A percentile compares a stretch with the other conserved stretches of the same genome.
These are phyloP conservation scores for Aramus guarauna DNA, from an alignment of 2,113 vertebrate species.

Conservation along the genomic window DNA sequence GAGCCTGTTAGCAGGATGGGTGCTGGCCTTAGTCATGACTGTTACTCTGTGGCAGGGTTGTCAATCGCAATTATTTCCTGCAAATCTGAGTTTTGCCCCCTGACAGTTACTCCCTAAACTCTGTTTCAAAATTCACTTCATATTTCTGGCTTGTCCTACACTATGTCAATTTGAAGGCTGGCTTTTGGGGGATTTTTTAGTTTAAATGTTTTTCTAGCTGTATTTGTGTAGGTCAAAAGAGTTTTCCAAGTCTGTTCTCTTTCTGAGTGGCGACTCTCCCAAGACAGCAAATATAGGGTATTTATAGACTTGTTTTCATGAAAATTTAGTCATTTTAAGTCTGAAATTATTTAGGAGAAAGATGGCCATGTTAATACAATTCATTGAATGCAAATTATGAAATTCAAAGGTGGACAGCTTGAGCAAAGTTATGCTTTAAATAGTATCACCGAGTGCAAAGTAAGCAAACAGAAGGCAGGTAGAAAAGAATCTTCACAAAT, in stretches of 20 bases:
- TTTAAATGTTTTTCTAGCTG: constrained; percentile 44
- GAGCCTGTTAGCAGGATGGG: not conserved
- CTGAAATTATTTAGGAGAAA: not conserved
- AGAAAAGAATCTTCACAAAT: not conserved
- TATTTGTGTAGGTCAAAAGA: constrained; percentile 28
- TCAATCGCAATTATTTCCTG: not conserved
- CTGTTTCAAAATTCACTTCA: constrained; percentile 20
- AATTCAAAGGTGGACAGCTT: not conserved
- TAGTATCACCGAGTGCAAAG: not conserved
- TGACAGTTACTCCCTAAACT: not conserved
- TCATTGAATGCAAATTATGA: not conserved
- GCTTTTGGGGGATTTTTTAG: not conserved
- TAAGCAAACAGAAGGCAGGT: not conserved
- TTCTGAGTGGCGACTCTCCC: not conserved
- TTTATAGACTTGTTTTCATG: constrained; percentile 27
- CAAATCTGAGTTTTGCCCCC: not conserved
- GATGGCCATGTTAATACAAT: not conserved
- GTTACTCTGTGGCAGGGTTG: not conserved
- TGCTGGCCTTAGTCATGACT: not conserved
- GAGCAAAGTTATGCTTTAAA: not conserved
- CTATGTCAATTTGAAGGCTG: not conserved
- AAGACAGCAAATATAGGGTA: not conserved
- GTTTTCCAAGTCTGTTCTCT: constrained; percentile 18
- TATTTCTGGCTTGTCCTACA: not conserved
- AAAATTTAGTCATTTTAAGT: not conserved